These are phyloP conservation scores for Melangyna quadrimaculata DNA, from an alignment of 2,888 invertebrate genomes.

Conservation along the genomic window DNA sequence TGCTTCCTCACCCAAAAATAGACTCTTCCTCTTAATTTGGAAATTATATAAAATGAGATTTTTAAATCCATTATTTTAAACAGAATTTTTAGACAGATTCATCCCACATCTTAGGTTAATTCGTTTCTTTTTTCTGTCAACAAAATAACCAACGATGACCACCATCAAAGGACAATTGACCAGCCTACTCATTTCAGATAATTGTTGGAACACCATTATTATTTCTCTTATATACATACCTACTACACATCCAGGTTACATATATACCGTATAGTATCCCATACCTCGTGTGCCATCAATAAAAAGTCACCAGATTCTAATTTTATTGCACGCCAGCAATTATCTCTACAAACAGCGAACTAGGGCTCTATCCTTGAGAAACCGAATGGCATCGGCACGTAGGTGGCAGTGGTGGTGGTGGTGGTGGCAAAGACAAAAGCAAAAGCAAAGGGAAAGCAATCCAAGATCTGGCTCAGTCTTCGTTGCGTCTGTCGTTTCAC, in stretches of 20 bases:
- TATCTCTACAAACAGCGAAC: slow-evolving; percentile 67
- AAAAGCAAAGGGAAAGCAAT: too few relatives aligned
- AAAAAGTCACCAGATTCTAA: slow-evolving; percentile 72
- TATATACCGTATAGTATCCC: slow-evolving; percentile 29
- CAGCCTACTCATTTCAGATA: slow-evolving; percentile 68
- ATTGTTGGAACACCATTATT: slow-evolving; percentile 62
- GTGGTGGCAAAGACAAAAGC: background rate
- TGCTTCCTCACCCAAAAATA: background rate
- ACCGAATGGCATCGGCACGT: slow-evolving; percentile 39
- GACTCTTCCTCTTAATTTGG: background rate
- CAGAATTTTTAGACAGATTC: background rate
- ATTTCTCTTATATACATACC: slow-evolving; percentile 6
- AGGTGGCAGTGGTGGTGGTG: slow-evolving; percentile 50
- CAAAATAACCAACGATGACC: slow-evolving; percentile 31
- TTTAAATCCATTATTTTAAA: background rate
- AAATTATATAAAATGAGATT: background rate
- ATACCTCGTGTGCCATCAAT: slow-evolving; percentile 69
- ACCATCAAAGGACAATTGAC: slow-evolving; percentile 58
- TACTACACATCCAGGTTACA: background rate
- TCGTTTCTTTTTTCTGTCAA: background rate
- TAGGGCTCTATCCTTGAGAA: slow-evolving; percentile 46
- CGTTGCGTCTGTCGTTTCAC: slow-evolving; percentile 18
- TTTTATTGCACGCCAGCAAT: slow-evolving; percentile 71
- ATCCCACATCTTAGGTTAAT: background rate
- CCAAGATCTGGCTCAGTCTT: slow-evolving; percentile 25